Conservation (phyloP, 2,113 vertebrate species). For the Pungitius pungitius region DNA sequence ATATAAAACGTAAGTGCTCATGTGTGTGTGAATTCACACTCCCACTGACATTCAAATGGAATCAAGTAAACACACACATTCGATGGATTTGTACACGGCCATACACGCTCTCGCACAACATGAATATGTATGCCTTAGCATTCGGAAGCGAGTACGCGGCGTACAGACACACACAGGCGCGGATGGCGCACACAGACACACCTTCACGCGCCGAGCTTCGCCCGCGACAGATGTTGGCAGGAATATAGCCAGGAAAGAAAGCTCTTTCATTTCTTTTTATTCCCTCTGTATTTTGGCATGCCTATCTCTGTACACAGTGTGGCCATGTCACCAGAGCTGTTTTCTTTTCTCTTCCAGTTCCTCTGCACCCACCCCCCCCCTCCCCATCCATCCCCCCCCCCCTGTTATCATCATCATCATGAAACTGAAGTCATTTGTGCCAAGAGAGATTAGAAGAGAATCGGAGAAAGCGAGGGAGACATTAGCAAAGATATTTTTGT, state of each 20-base stretch:
- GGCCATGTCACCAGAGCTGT: constrained; percentile 73
- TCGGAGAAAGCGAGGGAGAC: constrained; percentile 61
- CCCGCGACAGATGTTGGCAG: constrained; percentile 81
- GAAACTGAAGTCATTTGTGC: constrained; percentile 78
- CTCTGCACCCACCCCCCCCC: constrained; percentile 18
- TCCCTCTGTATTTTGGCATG: constrained; percentile 77
- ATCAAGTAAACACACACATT: constrained; percentile 46
- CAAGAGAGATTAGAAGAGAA: constrained; percentile 78
- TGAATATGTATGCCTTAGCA: constrained; percentile 68
- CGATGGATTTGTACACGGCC: constrained; percentile 51
- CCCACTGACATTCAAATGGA: constrained; percentile 52
- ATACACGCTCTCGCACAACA: constrained; percentile 44
- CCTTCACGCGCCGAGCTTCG: constrained; percentile 65
- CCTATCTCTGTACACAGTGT: constrained; percentile 76
- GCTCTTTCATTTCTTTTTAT: constrained; percentile 74
- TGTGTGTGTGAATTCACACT: constrained; percentile 56
- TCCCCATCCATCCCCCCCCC: neutral
- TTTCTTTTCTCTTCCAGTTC: constrained; percentile 58
- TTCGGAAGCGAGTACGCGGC: constrained; percentile 46
- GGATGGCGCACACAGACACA: constrained; percentile 57
- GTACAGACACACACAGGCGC: constrained; percentile 36
- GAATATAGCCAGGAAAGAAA: constrained; percentile 76
- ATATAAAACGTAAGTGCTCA: constrained; percentile 46
- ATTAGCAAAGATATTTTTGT: constrained; percentile 79
- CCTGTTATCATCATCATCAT: constrained; percentile 54